Percentiles rank a stretch among this genome's conserved stretches.
Conservation (phyloP, 1,140 invertebrate genomes). For the Rhagoletis zephyria region DNA sequence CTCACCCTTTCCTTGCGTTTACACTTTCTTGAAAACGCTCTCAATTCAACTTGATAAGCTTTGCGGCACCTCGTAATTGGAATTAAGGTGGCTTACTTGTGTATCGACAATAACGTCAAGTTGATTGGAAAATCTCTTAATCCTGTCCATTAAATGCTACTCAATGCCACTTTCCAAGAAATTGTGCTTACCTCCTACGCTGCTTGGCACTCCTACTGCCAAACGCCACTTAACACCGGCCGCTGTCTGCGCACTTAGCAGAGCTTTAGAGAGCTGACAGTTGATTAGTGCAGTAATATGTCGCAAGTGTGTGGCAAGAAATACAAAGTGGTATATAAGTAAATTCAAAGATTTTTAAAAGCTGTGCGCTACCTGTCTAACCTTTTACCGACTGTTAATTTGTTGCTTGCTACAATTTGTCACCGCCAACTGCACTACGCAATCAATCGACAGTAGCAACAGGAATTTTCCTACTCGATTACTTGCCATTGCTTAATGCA, state of each 20-base stretch:
- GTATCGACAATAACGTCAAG: constrained; percentile 19
- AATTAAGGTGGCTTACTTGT: constrained; percentile 44
- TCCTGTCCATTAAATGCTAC: constrained; percentile 35
- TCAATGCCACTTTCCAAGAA: constrained; percentile 31
- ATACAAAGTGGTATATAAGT: too few relatives aligned
- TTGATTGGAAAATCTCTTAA: constrained; percentile 33
- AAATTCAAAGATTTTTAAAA: too few relatives aligned
- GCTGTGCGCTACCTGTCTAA: too few relatives aligned
- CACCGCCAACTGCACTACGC: too few relatives aligned
- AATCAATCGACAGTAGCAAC: too few relatives aligned
- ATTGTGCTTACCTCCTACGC: background rate
- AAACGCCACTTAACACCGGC: background rate
- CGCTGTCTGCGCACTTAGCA: background rate
- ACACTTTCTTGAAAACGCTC: background rate
- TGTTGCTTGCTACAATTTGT: too few relatives aligned
- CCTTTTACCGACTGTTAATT: too few relatives aligned
- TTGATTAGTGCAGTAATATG: background rate
- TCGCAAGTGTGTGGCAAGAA: background rate
- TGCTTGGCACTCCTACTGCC: background rate
- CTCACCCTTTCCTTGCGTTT: background rate
- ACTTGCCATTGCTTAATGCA: too few relatives aligned
- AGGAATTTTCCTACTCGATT: too few relatives aligned
- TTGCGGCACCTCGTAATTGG: constrained; percentile 20
- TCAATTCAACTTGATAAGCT: constrained; percentile 24
- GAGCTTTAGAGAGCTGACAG: background rate